Base-by-base conservation (phyloP, 1,140 invertebrate species). In the Epicauta chinensis region DNA sequence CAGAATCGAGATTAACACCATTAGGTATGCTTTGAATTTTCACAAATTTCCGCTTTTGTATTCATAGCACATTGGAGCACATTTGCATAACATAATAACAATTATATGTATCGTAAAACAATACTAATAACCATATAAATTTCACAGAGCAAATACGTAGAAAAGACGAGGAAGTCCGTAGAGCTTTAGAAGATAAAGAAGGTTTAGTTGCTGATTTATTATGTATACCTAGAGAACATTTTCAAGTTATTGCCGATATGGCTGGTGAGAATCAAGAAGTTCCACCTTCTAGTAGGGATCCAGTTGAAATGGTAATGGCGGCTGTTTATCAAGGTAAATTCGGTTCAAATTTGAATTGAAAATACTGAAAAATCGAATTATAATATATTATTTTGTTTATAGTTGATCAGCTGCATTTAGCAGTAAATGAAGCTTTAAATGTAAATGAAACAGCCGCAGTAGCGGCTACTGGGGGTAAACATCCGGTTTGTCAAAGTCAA, bases 1-100 rank as follows among this genome's bases (percentile, higher is more conserved):
- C 89, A 2, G 81, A 89, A 70, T 83, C 86, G 54, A 84, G 88
- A 59, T 75, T 89, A 54, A 89, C 89, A 44, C 86, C 85, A 56
- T 75, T 87, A 73, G 86, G 86, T 89, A 80, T 59, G 60, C 45
- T 40, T n/a, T 13, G 34, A 40, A 31, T 51, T 17, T 51, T 44
- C 37, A 43, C 49, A 32, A 14, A 34, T 32, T 36, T 39, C 38
- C 2, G 32, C 36, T 40, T 49, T 12, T 13, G 36, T 50, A 5
- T 41, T n/a, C 17, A n/a, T n/a, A n/a, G n/a, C 16, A 34, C 43
- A 34, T 30, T 34, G 32, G 13, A 35, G 29, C n/a, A 14, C 16
- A 34, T 45, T 2, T 43, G 29, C 16, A 17, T 31, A 17, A 5
- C 16, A 11, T 32, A n/a, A n/a, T n/a, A n/a, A n/a, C n/a, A n/a